Evolutionary conservation across 2,888 invertebrate species (phyloP).

Genomic region (Entomobrya multifasciata): DNA sequence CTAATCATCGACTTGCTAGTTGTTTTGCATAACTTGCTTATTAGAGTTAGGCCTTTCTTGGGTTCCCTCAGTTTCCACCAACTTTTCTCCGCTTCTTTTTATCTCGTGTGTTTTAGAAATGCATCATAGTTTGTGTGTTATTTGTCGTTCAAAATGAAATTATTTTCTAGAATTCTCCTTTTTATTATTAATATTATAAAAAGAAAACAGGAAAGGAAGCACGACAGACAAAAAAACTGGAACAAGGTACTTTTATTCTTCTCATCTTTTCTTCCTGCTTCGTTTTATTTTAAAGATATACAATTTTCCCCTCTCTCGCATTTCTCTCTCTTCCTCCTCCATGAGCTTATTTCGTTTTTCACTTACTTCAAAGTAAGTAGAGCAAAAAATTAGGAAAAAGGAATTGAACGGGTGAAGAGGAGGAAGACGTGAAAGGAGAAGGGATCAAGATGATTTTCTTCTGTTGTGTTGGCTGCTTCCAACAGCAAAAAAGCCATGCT

Average conservation of each 20-base stretch:
- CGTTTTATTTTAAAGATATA: slow-evolving; percentile 16
- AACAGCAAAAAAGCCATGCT: slow-evolving; percentile 8
- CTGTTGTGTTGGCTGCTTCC: slow-evolving; percentile 7
- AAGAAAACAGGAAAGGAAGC: neutral
- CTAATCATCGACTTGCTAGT: neutral
- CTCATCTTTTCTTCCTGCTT: neutral
- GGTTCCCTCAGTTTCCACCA: no score
- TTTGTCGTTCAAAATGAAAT: slow-evolving; percentile 13
- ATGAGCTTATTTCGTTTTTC: slow-evolving; percentile 22
- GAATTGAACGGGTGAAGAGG: slow-evolving; percentile 30
- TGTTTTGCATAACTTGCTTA: neutral
- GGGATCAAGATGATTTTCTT: slow-evolving; percentile 23
- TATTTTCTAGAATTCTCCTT: slow-evolving; percentile 19
- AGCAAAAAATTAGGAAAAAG: slow-evolving; percentile 43
- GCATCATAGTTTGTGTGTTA: neutral
- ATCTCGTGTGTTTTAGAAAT: no score
- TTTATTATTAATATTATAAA: slow-evolving; percentile 19
- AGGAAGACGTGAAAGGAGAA: neutral
- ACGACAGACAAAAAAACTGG: neutral
- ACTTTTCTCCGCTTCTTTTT: no score
- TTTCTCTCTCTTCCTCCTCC: neutral
- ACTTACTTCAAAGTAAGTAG: slow-evolving; percentile 36
- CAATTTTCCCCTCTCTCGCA: neutral
- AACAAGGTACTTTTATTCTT: slow-evolving; percentile 22
- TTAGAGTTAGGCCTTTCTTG: neutral